A percentile compares a stretch with the other conserved stretches of the same genome.
phyloP scores from a whole-genome alignment of 2,113 vertebrate species.

The Dasyornis broadbenti region DNA sequence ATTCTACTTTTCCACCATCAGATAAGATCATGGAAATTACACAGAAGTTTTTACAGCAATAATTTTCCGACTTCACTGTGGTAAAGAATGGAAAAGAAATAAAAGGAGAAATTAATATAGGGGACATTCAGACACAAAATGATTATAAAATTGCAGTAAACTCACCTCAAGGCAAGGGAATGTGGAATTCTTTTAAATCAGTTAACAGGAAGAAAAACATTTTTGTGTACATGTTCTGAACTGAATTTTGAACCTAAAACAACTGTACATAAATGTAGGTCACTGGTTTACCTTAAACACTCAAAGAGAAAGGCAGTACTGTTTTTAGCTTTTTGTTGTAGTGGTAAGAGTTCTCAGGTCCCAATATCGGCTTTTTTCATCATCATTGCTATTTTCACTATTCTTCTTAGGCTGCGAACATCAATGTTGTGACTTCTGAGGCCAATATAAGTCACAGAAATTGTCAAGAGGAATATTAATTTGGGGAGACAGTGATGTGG shows the following conservation, averaged over 20 bases:
- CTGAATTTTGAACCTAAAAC: background rate
- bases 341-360: background rate
- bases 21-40: background rate
- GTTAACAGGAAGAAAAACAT: background rate
- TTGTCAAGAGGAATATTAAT: background rate
- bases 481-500: fast-evolving
- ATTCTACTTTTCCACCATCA: background rate
- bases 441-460: background rate
- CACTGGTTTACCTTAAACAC: background rate
- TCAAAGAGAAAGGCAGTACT: background rate
- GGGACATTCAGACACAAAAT: background rate
- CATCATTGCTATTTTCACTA: background rate
- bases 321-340: background rate
- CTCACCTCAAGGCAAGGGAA: background rate
- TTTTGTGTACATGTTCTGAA: background rate
- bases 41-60: background rate
- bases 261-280: background rate
- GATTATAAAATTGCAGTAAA: background rate
- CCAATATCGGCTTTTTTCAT: background rate
- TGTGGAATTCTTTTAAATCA: background rate
- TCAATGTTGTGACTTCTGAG: background rate
- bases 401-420: background rate
- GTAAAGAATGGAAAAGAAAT: background rate
- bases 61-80: background rate
- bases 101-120: background rate